phyloP scores from a whole-genome alignment of 2,113 vertebrate species.

The Castor canadensis region DNA sequence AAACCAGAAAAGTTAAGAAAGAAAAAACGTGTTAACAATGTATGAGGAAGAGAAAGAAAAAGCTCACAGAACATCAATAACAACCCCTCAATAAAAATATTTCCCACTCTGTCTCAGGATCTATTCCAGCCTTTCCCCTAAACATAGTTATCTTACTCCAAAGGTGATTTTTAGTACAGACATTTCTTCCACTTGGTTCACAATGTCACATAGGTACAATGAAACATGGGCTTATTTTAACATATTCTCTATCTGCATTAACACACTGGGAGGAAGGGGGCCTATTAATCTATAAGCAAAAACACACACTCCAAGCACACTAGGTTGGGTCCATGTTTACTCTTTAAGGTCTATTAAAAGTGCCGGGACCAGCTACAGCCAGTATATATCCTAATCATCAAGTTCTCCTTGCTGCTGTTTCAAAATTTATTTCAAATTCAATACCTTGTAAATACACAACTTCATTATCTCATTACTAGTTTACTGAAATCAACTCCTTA shows the following conservation, averaged over 20 bases:
- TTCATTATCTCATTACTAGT: slow-evolving; percentile 7
- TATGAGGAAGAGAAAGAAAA: neutral
- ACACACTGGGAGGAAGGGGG: neutral
- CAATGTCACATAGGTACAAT: neutral
- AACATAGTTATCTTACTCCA: slow-evolving; percentile 12
- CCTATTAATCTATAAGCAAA: neutral
- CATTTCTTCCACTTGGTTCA: slow-evolving; percentile 1
- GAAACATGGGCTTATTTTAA: neutral
- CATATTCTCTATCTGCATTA: neutral
- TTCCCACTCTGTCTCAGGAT: slow-evolving; percentile 4
- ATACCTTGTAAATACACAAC: neutral
- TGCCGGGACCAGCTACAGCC: neutral
- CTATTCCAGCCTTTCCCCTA: slow-evolving; percentile 1
- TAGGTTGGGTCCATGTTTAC: neutral
- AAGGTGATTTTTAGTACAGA: neutral
- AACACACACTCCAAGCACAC: slow-evolving; percentile 24
- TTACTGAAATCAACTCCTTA: neutral
- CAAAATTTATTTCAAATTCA: slow-evolving; percentile 20
- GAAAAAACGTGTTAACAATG: neutral
- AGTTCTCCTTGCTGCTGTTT: neutral
- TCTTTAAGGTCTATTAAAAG: slow-evolving; percentile 37
- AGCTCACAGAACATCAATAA: neutral
- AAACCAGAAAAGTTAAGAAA: neutral
- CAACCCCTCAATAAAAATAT: neutral
- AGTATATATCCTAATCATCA: neutral